A percentile compares a stretch with the other conserved stretches of the same genome.
Conservation (phyloP, 2,888 invertebrate species). For the Piscicola geometra region DNA sequence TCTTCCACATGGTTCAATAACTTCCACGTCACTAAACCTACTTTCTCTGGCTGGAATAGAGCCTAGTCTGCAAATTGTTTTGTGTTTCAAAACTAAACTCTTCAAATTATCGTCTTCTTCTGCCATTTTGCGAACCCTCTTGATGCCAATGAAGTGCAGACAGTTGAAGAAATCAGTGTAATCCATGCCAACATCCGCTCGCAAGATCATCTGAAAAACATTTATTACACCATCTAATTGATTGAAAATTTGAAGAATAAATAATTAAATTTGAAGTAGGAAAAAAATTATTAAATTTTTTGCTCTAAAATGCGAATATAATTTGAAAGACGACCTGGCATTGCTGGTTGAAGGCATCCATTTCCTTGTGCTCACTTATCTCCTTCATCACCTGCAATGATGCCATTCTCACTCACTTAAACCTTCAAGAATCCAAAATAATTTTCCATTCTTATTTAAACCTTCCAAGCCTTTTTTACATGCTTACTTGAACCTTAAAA, state of each 20-base stretch:
- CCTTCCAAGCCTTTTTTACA: no score
- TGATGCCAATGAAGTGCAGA: conserved; percentile 46
- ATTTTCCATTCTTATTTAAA: no score
- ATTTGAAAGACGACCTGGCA: conserved; percentile 32
- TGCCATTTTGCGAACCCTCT: conserved; percentile 22
- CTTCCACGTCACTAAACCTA: background rate
- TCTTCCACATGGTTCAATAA: background rate
- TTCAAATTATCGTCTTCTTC: background rate
- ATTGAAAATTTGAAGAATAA: no score
- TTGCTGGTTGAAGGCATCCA: conserved; percentile 26
- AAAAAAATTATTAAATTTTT: no score
- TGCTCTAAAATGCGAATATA: no score
- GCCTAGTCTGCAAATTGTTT: no score
- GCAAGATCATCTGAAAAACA: conserved; percentile 53
- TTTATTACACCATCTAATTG: no score
- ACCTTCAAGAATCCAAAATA: no score
- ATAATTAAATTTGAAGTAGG: no score
- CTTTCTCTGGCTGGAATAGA: background rate
- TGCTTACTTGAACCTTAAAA: no score
- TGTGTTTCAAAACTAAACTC: no score
- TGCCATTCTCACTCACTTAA: no score
- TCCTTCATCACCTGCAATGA: background rate
- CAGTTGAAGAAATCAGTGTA: conserved; percentile 49
- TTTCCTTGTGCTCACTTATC: background rate
- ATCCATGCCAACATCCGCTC: conserved; percentile 51